Evolutionary conservation across 2,797 vertebrate genomes (phyloP).

Genomic region (Masticophis lateralis): DNA sequence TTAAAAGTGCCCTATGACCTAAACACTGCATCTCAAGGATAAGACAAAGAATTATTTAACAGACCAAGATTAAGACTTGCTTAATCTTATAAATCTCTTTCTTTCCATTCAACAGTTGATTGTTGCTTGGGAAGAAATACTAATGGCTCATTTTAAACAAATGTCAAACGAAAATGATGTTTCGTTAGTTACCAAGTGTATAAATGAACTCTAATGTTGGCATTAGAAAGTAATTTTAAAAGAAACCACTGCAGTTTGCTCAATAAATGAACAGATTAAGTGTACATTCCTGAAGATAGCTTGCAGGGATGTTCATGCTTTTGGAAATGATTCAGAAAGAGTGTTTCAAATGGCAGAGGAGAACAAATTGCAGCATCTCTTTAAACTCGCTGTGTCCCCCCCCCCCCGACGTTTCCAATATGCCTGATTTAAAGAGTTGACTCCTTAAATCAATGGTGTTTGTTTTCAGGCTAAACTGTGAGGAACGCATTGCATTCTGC

Average conservation of each 20-base stretch:
- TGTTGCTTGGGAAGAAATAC: constrained; percentile 23
- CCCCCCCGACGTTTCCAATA: background rate
- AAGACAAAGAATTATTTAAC: constrained; percentile 18
- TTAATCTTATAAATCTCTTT: background rate
- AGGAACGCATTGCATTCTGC: background rate
- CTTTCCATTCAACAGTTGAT: background rate
- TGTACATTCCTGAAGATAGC: background rate
- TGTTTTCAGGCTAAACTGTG: background rate
- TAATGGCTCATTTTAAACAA: background rate
- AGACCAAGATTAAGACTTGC: constrained; percentile 5
- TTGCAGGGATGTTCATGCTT: background rate
- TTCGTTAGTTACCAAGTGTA: background rate
- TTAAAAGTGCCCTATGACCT: constrained; percentile 1
- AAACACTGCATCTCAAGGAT: background rate
- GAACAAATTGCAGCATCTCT: background rate
- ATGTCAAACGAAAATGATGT: background rate
- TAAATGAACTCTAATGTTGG: background rate
- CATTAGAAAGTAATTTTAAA: background rate
- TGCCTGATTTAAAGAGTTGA: background rate
- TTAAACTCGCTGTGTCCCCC: background rate
- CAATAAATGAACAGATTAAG: background rate
- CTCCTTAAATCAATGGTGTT: background rate
- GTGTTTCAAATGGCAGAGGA: background rate
- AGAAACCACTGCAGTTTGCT: background rate
- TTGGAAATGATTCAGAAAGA: background rate